phyloP scores from a whole-genome alignment of 2,888 invertebrate species.

The Buathra laborator region DNA sequence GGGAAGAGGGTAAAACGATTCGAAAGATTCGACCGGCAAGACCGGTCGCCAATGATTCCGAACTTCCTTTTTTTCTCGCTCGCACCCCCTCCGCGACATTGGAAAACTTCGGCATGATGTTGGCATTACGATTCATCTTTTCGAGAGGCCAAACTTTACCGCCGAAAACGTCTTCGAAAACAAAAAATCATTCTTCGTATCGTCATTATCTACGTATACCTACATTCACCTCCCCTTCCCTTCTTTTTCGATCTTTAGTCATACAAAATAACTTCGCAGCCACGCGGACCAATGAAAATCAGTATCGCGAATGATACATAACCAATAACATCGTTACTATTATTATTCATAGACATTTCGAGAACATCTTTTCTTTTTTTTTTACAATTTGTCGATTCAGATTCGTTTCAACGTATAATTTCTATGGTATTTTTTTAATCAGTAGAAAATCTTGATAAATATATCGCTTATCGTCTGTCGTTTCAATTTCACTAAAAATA shows the following conservation, averaged over 20 bases:
- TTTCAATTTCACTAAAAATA: too few species aligned
- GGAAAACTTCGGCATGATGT: constrained; percentile 11
- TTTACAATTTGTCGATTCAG: too few species aligned
- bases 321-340: too few species aligned
- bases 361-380: too few species aligned
- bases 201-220: background rate
- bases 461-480: too few species aligned
- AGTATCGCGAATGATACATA: too few species aligned
- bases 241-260: background rate
- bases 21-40: constrained; percentile 28
- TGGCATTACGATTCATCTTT: constrained; percentile 39
- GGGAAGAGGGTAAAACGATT: background rate
- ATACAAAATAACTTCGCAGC: too few species aligned
- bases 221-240: background rate
- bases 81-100: constrained; percentile 13
- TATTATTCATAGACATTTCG: too few species aligned
- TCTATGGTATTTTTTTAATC: too few species aligned
- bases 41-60: constrained; percentile 49
- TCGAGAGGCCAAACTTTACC: constrained; percentile 30
- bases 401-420: too few species aligned
- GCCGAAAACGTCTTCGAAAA: constrained; percentile 18
- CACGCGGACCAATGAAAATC: too few species aligned
- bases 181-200: constrained; percentile 1
- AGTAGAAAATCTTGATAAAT: too few species aligned
- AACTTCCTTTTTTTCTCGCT: constrained; percentile 14